Percentiles rank a stretch among this genome's conserved stretches.
Conservation (phyloP, 1,140 invertebrate species). For the Heterodera carotae region DNA sequence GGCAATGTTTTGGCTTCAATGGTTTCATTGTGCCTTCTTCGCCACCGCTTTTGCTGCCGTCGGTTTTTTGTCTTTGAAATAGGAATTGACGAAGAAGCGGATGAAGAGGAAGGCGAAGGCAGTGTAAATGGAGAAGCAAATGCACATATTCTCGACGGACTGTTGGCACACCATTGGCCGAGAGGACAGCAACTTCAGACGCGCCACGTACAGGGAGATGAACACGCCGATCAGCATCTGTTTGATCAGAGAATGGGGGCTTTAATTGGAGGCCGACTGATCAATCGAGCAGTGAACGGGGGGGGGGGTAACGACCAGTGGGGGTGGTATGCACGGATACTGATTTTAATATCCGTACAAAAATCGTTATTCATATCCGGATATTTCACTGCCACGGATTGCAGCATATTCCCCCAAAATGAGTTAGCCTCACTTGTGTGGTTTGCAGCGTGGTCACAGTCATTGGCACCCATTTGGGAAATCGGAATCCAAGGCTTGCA, state of each 20-base stretch:
- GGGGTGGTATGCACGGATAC: no score
- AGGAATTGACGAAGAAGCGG: conserved; percentile 38
- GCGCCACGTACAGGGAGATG: conserved; percentile 75
- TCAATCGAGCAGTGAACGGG: no score
- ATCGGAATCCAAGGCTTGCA: conserved; percentile 80
- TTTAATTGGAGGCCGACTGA: no score
- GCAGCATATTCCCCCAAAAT: no score
- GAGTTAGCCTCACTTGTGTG: conserved; percentile 70
- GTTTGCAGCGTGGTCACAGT: conserved; percentile 88
- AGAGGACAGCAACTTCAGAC: conserved; percentile 43
- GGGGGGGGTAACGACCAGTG: no score
- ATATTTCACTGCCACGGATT: background rate
- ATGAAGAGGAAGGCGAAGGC: conserved; percentile 43
- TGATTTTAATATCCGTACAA: no score
- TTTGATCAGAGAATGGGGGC: background rate
- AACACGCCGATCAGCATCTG: conserved; percentile 88
- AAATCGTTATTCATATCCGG: no score
- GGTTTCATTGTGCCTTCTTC: conserved; percentile 1
- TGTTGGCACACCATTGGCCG: conserved; percentile 35
- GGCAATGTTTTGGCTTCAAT: conserved; percentile 8
- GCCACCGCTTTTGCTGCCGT: background rate
- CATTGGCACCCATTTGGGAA: conserved; percentile 83
- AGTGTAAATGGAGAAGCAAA: conserved; percentile 43
- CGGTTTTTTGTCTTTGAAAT: conserved; percentile 18
- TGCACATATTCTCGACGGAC: conserved; percentile 32